phyloP scores from a whole-genome alignment of 2,113 vertebrate species.

The Budorcas taxicolor region DNA sequence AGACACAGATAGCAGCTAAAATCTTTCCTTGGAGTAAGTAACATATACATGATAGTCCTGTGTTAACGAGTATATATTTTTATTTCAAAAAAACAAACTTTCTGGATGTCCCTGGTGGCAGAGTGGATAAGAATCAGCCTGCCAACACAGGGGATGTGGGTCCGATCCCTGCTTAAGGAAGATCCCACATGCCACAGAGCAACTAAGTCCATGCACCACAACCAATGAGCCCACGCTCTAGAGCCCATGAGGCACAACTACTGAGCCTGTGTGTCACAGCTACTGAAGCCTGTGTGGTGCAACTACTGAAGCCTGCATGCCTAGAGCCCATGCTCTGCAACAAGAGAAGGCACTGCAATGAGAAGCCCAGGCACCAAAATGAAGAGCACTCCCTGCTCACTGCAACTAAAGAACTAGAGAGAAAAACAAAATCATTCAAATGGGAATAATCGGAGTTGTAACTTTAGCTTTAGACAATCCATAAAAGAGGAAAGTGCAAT shows the following conservation, averaged over 20 bases:
- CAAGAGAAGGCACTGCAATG: neutral
- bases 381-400: neutral
- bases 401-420: neutral
- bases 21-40: neutral
- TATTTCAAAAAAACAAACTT: neutral
- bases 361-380: neutral
- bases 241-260: neutral
- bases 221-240: neutral
- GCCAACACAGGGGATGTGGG: accelerated
- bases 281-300: neutral
- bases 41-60: neutral
- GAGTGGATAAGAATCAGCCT: neutral
- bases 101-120: neutral
- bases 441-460: neutral
- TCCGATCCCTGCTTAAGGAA: neutral
- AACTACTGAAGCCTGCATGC: neutral
- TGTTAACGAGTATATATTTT: neutral
- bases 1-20: neutral
- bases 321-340: neutral
- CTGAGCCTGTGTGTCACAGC: neutral
- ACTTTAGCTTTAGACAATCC: neutral
- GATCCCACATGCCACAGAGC: neutral
- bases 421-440: neutral
- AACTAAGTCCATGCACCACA: neutral
- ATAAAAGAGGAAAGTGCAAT: neutral